These are phyloP conservation scores for Rhipidura dahli DNA, from an alignment of 2,113 vertebrate species.

Conservation along the genomic window DNA sequence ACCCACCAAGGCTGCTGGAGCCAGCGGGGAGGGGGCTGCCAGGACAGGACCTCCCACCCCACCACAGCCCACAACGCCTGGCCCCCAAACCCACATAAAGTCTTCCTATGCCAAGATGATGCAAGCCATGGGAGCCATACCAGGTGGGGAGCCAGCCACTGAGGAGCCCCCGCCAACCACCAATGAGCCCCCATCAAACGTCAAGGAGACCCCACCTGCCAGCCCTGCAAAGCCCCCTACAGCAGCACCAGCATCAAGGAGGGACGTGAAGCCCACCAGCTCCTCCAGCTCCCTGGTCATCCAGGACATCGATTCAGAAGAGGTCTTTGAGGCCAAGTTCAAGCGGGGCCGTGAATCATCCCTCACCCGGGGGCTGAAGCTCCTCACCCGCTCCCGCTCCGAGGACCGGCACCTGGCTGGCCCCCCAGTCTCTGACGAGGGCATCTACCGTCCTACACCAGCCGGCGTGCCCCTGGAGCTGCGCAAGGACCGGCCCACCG, in stretches of 20 bases:
- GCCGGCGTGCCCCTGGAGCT: slow-evolving; percentile 88
- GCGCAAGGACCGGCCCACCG: slow-evolving; percentile 55
- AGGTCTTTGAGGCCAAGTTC: slow-evolving; percentile 95
- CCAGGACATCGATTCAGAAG: slow-evolving; percentile 88
- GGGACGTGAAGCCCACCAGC: not conserved
- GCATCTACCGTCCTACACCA: slow-evolving; percentile 89
- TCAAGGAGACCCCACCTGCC: not conserved
- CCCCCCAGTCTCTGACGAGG: slow-evolving; percentile 73
- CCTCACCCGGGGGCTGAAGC: slow-evolving; percentile 84
- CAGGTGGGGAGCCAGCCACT: not conserved
- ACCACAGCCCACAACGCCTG: not conserved
- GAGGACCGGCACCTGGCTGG: slow-evolving; percentile 80
- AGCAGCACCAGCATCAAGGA: not conserved
- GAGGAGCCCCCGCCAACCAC: not conserved
- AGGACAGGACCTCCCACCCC: not conserved
- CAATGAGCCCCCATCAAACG: not conserved
- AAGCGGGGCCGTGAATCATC: slow-evolving; percentile 89
- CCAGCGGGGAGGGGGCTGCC: not conserved
- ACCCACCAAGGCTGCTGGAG: not conserved
- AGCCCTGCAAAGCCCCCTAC: not conserved
- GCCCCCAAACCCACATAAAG: not conserved
- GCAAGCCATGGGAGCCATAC: slow-evolving; percentile 76
- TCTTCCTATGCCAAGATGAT: slow-evolving; percentile 91
- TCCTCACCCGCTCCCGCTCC: slow-evolving; percentile 84
- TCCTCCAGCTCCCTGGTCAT: slow-evolving; percentile 66